These are phyloP conservation scores for Macaria liturata DNA, from an alignment of 2,888 invertebrate genomes.

Conservation along the genomic window DNA sequence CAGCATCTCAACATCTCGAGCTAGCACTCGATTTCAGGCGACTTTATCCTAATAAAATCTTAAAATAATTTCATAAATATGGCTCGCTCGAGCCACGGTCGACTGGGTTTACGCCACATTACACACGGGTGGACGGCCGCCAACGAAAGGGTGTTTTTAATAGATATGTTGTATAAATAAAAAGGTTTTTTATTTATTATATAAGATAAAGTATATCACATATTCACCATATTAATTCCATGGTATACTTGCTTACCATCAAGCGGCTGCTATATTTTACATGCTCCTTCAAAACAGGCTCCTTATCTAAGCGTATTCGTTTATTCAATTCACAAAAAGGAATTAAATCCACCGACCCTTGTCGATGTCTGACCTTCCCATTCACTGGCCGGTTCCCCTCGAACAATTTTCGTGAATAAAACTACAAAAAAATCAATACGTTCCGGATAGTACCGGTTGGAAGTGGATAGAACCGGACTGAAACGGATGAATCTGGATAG, in stretches of 20 bases:
- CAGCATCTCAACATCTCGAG: neutral
- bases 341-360: too few relatives aligned
- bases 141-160: neutral
- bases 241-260: too few relatives aligned
- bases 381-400: neutral
- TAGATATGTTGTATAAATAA: too few relatives aligned
- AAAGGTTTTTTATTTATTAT: too few relatives aligned
- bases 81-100: conserved; percentile 12
- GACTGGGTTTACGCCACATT: conserved; percentile 24
- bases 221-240: too few relatives aligned
- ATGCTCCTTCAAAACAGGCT: too few relatives aligned
- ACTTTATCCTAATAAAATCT: conserved; percentile 17
- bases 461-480: neutral
- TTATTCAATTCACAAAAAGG: too few relatives aligned
- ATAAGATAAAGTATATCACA: too few relatives aligned
- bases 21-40: neutral
- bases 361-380: neutral
- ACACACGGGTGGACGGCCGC: neutral
- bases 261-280: too few relatives aligned
- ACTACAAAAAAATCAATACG: conserved; percentile 6
- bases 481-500: neutral
- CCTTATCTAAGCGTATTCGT: too few relatives aligned
- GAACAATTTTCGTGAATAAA: conserved; percentile 10
- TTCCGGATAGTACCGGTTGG: neutral
- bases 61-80: conserved; percentile 10